Conservation (phyloP, 2,797 vertebrate species). For the Chiloscyllium punctatum region DNA sequence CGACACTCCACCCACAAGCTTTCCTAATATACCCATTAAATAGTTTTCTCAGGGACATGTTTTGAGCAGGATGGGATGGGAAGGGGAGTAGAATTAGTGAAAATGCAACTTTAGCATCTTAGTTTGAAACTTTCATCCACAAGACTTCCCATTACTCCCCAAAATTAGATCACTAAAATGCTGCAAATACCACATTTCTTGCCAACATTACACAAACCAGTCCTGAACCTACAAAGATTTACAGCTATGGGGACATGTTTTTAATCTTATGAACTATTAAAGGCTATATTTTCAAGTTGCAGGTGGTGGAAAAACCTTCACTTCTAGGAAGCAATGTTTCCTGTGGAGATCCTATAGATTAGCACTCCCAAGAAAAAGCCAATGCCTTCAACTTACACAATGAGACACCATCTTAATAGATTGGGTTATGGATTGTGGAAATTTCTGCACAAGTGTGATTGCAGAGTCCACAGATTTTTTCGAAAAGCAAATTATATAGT, state of each 20-base stretch:
- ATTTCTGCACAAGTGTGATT: neutral
- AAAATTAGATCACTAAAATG: neutral
- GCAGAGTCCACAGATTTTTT: neutral
- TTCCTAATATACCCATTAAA: neutral
- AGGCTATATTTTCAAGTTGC: neutral
- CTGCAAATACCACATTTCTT: neutral
- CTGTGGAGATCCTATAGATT: neutral
- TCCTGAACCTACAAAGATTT: neutral
- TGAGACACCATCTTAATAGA: neutral
- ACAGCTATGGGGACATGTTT: neutral
- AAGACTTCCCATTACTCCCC: neutral
- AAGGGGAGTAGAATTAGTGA: neutral
- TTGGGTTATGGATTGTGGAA: neutral
- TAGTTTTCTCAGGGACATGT: neutral
- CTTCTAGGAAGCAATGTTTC: neutral
- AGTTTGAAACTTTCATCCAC: neutral
- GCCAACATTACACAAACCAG: neutral
- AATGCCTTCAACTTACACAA: too few species aligned
- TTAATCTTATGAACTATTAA: neutral
- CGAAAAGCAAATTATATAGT: neutral
- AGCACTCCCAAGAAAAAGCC: neutral
- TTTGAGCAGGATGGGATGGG: neutral
- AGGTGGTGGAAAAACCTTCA: neutral
- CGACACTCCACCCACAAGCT: neutral
- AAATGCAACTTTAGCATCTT: neutral